Percentiles rank a stretch among this genome's conserved stretches.
These are phyloP conservation scores for Acanthurus lineatus DNA, from an alignment of 2,797 vertebrate genomes.

Conservation along the genomic window DNA sequence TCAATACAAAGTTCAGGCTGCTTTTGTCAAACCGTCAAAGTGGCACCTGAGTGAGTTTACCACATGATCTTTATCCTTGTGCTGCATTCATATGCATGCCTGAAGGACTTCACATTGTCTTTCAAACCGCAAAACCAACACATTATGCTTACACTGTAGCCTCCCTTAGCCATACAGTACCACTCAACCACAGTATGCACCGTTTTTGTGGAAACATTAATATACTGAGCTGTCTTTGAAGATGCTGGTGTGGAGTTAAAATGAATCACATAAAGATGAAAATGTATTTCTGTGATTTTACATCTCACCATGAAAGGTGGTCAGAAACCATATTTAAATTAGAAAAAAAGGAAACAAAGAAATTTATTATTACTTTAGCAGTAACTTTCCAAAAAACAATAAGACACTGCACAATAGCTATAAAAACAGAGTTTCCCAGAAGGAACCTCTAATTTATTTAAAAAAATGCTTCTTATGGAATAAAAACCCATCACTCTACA, in stretches of 20 bases:
- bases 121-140: not conserved
- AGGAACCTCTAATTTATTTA: constrained; percentile 29
- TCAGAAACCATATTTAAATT: not conserved
- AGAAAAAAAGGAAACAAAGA: not conserved
- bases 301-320: not conserved
- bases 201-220: not conserved
- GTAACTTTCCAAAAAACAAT: not conserved
- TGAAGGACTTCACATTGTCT: constrained; percentile 15
- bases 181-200: constrained; percentile 2
- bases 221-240: constrained; percentile 7
- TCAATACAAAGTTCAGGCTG: constrained; percentile 1
- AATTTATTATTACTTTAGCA: not conserved
- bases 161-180: not conserved
- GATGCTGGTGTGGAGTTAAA: constrained; percentile 9
- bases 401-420: not conserved
- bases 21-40: constrained; percentile 5
- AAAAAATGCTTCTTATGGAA: not conserved
- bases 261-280: constrained; percentile 12
- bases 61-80: constrained; percentile 6
- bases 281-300: constrained; percentile 4
- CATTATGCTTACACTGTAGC: not conserved
- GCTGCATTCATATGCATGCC: constrained; percentile 10
- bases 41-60: not conserved
- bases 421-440: not conserved
- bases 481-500: not conserved